phyloP scores from a whole-genome alignment of 2,888 invertebrate species.

The Drosophila formosana region DNA sequence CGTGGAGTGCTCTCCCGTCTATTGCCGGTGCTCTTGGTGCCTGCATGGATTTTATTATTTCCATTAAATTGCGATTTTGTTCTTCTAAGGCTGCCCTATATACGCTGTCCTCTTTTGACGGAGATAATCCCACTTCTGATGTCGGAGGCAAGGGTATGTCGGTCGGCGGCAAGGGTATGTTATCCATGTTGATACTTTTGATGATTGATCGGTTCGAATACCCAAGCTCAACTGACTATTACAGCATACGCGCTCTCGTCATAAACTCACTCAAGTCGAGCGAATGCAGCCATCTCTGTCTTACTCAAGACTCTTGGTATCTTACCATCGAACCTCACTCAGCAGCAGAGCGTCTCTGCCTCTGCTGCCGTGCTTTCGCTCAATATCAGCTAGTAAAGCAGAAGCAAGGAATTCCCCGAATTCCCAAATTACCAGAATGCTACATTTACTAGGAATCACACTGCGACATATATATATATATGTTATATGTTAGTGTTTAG shows the following conservation, averaged over 20 bases:
- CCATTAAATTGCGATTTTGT: conserved; percentile 28
- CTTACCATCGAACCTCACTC: neutral
- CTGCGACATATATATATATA: neutral
- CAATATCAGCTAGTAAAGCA: neutral
- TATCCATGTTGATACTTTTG: no score
- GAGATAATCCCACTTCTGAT: no score
- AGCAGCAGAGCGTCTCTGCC: conserved; percentile 2
- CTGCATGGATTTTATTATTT: conserved; percentile 29
- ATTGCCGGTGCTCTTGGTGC: conserved; percentile 16
- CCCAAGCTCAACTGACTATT: no score
- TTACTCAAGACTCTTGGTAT: neutral
- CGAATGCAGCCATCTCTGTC: neutral
- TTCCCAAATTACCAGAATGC: neutral
- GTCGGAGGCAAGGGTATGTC: no score
- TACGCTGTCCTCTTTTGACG: no score
- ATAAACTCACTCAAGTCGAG: neutral
- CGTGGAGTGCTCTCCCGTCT: conserved; percentile 9
- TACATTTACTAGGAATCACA: neutral
- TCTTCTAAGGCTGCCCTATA: conserved; percentile 18
- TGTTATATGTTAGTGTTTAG: no score
- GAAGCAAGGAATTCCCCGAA: neutral
- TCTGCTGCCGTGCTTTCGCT: neutral
- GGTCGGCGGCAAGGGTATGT: no score
- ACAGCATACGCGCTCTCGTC: no score
- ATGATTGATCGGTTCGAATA: no score